Percentiles rank a stretch among this genome's conserved stretches.
phyloP scores from a whole-genome alignment of 1,140 invertebrate species.

The Hermetia illucens region DNA sequence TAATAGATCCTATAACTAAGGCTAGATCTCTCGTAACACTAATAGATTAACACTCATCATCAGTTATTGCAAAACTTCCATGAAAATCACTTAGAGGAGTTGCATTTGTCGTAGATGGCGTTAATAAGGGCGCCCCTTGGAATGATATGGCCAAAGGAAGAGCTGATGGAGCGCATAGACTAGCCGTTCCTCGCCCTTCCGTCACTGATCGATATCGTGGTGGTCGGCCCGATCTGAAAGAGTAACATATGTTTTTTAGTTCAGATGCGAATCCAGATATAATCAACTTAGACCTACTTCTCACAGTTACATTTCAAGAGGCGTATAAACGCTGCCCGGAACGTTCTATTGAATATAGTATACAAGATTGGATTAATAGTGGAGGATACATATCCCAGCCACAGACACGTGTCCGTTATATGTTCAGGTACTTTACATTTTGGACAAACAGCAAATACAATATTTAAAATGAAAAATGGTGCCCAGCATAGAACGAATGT shows the following conservation, averaged over 20 bases:
- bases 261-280: background rate
- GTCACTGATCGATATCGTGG: conserved; percentile 45
- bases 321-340: conserved; percentile 68
- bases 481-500: conserved; percentile 84
- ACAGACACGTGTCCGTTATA: conserved; percentile 57
- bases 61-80: conserved; percentile 23
- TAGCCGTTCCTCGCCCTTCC: conserved; percentile 39
- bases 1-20: too few species aligned
- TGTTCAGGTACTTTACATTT: conserved; percentile 49
- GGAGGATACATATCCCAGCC: conserved; percentile 80
- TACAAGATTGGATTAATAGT: conserved; percentile 78
- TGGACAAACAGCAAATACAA: conserved; percentile 61
- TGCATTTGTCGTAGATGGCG: conserved; percentile 29
- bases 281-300: conserved; percentile 35
- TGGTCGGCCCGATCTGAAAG: conserved; percentile 38
- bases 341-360: conserved; percentile 78
- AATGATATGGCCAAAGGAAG: conserved; percentile 46
- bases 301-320: conserved; percentile 60
- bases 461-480: conserved; percentile 78
- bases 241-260: conserved; percentile 3
- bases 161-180: conserved; percentile 41
- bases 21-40: too few species aligned
- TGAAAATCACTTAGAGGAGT: conserved; percentile 27
- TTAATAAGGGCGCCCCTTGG: conserved; percentile 41
- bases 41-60: conserved; percentile 27